These are phyloP conservation scores for Clarias laeviceps DNA, from an alignment of 2,797 vertebrate genomes.

Conservation along the genomic window DNA sequence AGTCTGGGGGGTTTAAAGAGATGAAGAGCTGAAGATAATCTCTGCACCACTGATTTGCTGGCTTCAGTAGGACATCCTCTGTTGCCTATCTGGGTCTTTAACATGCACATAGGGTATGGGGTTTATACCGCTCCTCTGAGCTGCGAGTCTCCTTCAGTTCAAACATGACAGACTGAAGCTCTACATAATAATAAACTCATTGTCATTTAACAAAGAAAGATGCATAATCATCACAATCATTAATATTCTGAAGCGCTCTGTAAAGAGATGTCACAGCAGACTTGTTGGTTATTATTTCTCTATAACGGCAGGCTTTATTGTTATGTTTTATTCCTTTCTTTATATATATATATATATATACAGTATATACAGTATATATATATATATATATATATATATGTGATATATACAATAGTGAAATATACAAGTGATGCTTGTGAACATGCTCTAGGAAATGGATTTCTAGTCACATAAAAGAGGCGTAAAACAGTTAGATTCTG, in stretches of 20 bases:
- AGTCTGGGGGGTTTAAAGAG: neutral
- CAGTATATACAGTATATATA: neutral
- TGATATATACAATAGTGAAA: too few species aligned
- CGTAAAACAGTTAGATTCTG: conserved; percentile 23
- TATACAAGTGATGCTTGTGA: neutral
- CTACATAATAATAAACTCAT: neutral
- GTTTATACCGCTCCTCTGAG: neutral
- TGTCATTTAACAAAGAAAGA: neutral
- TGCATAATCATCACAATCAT: neutral
- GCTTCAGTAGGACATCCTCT: neutral
- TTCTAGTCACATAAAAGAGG: conserved; percentile 38
- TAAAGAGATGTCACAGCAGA: neutral
- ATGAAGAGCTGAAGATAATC: neutral
- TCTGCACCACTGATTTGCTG: neutral
- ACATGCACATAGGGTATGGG: neutral
- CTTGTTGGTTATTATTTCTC: neutral
- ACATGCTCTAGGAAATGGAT: conserved; percentile 1
- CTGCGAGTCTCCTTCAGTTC: neutral
- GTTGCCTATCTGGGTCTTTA: neutral
- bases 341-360: neutral
- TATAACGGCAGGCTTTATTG: neutral
- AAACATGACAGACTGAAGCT: neutral
- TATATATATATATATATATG: too few species aligned
- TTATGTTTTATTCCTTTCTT: neutral
- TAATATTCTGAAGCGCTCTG: neutral